Evolutionary conservation across 2,888 invertebrate genomes (phyloP).

Genomic region (Epinotia nisella): DNA sequence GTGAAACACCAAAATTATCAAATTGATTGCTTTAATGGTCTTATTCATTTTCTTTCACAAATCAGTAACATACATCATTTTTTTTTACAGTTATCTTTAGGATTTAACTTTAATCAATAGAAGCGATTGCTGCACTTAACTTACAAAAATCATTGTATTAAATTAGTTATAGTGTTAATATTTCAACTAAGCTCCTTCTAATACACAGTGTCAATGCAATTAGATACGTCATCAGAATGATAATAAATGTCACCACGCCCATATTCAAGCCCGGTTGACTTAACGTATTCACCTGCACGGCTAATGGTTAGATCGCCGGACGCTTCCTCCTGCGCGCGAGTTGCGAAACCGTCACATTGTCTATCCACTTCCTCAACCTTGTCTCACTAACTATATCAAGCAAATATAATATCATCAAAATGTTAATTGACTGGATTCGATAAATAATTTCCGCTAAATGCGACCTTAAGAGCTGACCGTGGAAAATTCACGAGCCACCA

Average conservation of each 20-base stretch:
- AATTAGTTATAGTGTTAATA: not conserved
- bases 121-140: not conserved
- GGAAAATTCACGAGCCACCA: conserved; percentile 39
- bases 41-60: not conserved
- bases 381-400: conserved; percentile 50
- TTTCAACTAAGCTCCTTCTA: not conserved
- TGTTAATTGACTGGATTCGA: conserved; percentile 28
- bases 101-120: not conserved
- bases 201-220: not conserved
- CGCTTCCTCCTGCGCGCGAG: conserved; percentile 68
- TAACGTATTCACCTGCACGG: conserved; percentile 50
- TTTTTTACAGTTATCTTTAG: not conserved
- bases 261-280: conserved; percentile 46
- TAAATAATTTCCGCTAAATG: conserved; percentile 32
- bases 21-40: conserved; percentile 18
- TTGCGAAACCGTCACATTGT: conserved; percentile 68
- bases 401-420: conserved; percentile 41
- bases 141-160: not conserved
- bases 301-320: conserved; percentile 61
- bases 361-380: conserved; percentile 71
- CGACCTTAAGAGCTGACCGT: conserved; percentile 38
- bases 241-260: conserved; percentile 32
- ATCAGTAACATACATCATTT: not conserved
- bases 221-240: conserved; percentile 24
- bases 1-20: not conserved